Percentiles rank a stretch among this genome's conserved stretches.
Evolutionary conservation across 2,888 invertebrate species (phyloP).

Genomic region (Synanthedon andrenaeformis): DNA sequence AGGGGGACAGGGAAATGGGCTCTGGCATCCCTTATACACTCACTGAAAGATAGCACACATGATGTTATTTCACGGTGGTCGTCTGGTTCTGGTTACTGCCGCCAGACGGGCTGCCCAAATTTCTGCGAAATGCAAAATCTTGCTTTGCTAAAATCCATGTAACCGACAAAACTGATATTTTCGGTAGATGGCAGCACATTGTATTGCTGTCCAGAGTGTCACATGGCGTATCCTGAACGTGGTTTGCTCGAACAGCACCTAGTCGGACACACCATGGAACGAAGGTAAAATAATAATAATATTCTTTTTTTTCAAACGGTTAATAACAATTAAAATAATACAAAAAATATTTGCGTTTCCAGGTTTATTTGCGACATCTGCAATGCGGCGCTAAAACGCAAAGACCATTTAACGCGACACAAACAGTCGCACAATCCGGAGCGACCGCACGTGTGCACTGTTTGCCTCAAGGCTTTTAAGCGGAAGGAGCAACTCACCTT

Average conservation of each 20-base stretch:
- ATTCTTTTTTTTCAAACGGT: no score
- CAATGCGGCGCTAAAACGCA: slow-evolving; percentile 87
- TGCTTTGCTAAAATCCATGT: no score
- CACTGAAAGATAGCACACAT: no score
- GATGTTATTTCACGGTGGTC: no score
- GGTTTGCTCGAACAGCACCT: slow-evolving; percentile 86
- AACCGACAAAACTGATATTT: no score
- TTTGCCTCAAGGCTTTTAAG: slow-evolving; percentile 89
- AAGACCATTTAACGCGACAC: slow-evolving; percentile 88
- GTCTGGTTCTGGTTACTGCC: no score
- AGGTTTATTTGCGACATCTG: slow-evolving; percentile 90
- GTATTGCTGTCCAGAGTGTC: slow-evolving; percentile 89
- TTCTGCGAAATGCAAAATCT: no score
- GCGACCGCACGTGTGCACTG: slow-evolving; percentile 88
- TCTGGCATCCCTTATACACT: no score
- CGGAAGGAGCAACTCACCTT: slow-evolving; percentile 89
- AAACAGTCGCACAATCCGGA: slow-evolving; percentile 91
- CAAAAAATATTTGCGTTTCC: neutral
- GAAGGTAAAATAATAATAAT: slow-evolving; percentile 58
- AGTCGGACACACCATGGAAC: slow-evolving; percentile 87
- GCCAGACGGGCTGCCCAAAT: no score
- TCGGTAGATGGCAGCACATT: slow-evolving; percentile 81
- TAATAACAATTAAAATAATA: no score
- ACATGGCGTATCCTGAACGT: slow-evolving; percentile 90
- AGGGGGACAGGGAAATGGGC: no score